Base-by-base conservation (phyloP, 2,888 invertebrate genomes). In the Lithophane ornitopus region DNA sequence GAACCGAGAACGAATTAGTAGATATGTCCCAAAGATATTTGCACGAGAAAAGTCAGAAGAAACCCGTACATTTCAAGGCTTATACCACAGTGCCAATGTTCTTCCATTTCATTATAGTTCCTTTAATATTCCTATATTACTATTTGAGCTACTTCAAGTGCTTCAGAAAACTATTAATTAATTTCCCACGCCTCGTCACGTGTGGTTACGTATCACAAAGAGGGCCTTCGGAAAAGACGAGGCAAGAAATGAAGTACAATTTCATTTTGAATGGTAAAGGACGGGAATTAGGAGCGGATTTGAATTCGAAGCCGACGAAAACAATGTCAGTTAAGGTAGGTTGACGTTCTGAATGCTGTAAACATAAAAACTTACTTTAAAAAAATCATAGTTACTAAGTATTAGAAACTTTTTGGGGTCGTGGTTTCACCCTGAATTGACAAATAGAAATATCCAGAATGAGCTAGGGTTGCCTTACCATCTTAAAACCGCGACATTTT, bases 1-100 rank as follows among this genome's bases (percentile, higher is more conserved):
- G 94, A 4, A 90, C 92, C 1, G 94, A 94, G 22, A 81, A 84
- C 11, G 89, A 89, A 26, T 81, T 90, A 0, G 86, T 90, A 3
- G 89, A 90, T 3, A 92, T 93, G 89, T 90, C 93, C 0, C 92
- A 94, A 78, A 87, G 90, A 85, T 91, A 93, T 78, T 82, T 91
- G 28, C 66, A 85, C 39, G 85, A 91, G 22, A 89, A 89, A 73
- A 85, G 74, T n/a, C 85, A 87, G 11, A 92, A 90, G 72, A 91
- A 88, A 63, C 90, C 91, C 0, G 82, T 89, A 3, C 87, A 90
- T 78, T 92, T 89, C 72, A 92, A 89, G 34, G 86, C 89, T n/a
- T 94, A 92, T 77, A 90, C 92, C 2, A 91, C 92, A 0, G 87
- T 92, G 85, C 93, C 92, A 8, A 65, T 84, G 1, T 87, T 89